Conservation (phyloP, 2,797 vertebrate species). For the Lophotriccus pileatus region DNA sequence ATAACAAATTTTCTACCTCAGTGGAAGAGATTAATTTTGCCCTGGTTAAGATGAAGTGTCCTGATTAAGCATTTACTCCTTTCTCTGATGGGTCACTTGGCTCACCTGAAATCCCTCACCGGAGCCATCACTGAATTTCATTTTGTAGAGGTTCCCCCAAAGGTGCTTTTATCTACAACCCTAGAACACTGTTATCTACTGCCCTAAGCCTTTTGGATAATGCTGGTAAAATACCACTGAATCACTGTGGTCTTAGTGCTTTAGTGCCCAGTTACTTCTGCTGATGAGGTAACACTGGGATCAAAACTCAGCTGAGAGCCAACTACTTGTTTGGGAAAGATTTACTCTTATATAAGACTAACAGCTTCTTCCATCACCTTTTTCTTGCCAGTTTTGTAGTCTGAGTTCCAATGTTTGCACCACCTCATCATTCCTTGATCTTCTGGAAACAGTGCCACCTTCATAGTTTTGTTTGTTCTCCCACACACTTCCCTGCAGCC, state of each 20-base stretch:
- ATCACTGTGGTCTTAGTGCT: accelerated
- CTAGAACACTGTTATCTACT: background rate
- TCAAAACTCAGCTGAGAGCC: background rate
- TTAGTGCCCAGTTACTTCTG: no score
- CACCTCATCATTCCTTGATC: background rate
- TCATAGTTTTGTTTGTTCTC: background rate
- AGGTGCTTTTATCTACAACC: background rate
- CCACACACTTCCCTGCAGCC: background rate
- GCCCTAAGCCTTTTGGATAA: background rate
- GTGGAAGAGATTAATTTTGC: background rate
- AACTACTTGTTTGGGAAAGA: background rate
- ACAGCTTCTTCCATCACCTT: background rate
- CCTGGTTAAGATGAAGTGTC: background rate
- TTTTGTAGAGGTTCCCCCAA: background rate
- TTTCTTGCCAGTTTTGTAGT: constrained; percentile 7
- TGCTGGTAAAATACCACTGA: background rate
- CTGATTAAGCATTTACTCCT: background rate
- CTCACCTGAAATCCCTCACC: background rate
- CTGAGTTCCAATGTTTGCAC: background rate
- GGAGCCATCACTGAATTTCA: background rate
- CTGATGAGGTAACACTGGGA: background rate
- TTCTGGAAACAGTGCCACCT: background rate
- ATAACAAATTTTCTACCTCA: background rate
- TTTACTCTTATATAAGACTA: background rate
- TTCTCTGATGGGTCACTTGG: background rate